Percentiles rank a stretch among this genome's conserved stretches.
Conservation (phyloP, 2,797 vertebrate species). For the Leptoclinus maculatus region DNA sequence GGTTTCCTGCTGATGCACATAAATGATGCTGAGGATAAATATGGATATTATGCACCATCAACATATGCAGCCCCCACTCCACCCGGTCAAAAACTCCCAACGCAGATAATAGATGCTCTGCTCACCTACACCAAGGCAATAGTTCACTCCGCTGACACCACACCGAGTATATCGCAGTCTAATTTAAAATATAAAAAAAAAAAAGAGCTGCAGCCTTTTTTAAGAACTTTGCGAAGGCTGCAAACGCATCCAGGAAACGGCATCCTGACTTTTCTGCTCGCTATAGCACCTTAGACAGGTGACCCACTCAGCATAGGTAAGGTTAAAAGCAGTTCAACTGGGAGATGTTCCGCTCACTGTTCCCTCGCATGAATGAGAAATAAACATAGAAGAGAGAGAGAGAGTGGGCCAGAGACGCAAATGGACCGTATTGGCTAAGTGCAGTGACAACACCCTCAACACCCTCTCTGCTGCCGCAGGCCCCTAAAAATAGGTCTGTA, state of each 20-base stretch:
- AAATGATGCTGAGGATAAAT: conserved; percentile 67
- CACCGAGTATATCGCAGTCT: conserved; percentile 45
- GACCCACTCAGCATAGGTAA: conserved; percentile 35
- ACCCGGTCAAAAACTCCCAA: conserved; percentile 55
- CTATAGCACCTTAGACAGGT: conserved; percentile 51
- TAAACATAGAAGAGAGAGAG: not conserved
- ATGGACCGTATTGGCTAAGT: conserved; percentile 31
- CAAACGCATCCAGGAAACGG: conserved; percentile 46
- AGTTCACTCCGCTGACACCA: conserved; percentile 60
- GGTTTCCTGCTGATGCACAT: conserved; percentile 68
- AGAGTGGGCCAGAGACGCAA: conserved; percentile 5
- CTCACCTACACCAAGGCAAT: conserved; percentile 39
- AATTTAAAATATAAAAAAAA: conserved; percentile 19
- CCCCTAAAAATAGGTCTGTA: conserved; percentile 53
- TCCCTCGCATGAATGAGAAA: conserved; percentile 30
- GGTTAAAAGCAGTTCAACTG: conserved; percentile 55
- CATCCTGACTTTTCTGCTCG: conserved; percentile 35
- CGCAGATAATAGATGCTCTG: conserved; percentile 53
- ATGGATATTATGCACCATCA: conserved; percentile 75
- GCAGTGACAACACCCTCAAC: conserved; percentile 27
- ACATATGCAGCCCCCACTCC: conserved; percentile 56
- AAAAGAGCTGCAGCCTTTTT: conserved; percentile 18
- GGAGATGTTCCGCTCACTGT: conserved; percentile 31
- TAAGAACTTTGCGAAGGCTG: conserved; percentile 16
- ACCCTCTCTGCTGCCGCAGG: conserved; percentile 26